Conservation (phyloP, 2,888 invertebrate species). For the Dicyrtoma fusca region DNA sequence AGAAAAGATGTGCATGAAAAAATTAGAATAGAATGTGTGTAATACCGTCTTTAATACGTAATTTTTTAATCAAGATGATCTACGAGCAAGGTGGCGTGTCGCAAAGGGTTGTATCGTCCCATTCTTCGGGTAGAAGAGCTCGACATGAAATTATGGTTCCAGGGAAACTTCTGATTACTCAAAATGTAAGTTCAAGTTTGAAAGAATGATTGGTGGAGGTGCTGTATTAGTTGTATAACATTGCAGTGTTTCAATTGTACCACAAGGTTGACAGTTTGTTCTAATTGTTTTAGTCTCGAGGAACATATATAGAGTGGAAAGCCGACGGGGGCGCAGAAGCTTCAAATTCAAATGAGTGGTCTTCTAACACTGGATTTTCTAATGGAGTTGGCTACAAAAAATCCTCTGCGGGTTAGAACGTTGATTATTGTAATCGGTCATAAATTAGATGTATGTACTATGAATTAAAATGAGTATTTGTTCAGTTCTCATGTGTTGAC, state of each 20-base stretch:
- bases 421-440: neutral
- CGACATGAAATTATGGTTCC: conserved; percentile 46
- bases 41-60: conserved; percentile 6
- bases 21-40: neutral
- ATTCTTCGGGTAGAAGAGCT: conserved; percentile 40
- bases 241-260: neutral
- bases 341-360: conserved; percentile 32
- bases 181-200: conserved; percentile 49
- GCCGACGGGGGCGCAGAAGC: conserved; percentile 64
- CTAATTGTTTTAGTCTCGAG: conserved; percentile 51
- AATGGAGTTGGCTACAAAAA: conserved; percentile 54
- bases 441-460: neutral
- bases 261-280: too few relatives aligned
- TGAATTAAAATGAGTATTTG: neutral
- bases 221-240: conserved; percentile 4
- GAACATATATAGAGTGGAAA: conserved; percentile 80
- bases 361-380: conserved; percentile 34
- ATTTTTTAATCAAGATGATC: conserved; percentile 46
- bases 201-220: neutral
- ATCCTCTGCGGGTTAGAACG: conserved; percentile 22
- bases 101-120: conserved; percentile 48
- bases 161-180: conserved; percentile 54
- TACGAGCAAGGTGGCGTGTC: conserved; percentile 55
- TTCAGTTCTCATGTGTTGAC: neutral
- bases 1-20: too few relatives aligned